phyloP scores from a whole-genome alignment of 2,888 invertebrate genomes.

The Pharmacophagus antenor region DNA sequence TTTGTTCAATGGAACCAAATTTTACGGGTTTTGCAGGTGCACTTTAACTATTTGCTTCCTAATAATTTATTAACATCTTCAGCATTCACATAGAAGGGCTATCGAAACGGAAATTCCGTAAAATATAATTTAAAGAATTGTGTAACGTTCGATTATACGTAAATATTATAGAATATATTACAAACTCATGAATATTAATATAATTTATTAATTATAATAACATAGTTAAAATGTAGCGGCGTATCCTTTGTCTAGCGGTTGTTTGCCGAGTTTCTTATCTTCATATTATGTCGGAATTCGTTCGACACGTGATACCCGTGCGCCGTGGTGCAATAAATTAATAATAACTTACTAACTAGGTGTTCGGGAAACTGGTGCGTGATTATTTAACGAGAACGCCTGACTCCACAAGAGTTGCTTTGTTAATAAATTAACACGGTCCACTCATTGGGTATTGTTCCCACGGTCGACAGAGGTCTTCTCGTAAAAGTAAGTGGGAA shows the following conservation, averaged over 20 bases:
- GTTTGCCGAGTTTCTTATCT: slow-evolving; percentile 14
- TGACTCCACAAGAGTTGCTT: slow-evolving; percentile 48
- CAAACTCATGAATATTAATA: background rate
- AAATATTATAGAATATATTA: too few species aligned
- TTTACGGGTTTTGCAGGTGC: too few species aligned
- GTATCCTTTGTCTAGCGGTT: slow-evolving; percentile 9
- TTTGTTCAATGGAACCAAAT: too few species aligned
- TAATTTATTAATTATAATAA: slow-evolving; percentile 2
- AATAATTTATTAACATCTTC: too few species aligned
- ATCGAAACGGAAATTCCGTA: too few species aligned
- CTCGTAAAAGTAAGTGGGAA: slow-evolving; percentile 24
- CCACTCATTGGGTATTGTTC: slow-evolving; percentile 41
- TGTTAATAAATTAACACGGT: slow-evolving; percentile 66
- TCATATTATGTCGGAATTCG: slow-evolving; percentile 21
- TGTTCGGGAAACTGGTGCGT: slow-evolving; percentile 56
- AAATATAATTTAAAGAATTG: too few species aligned
- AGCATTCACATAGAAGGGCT: too few species aligned
- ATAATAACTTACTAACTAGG: slow-evolving; percentile 58
- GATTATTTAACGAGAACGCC: slow-evolving; percentile 48
- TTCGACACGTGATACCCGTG: slow-evolving; percentile 8
- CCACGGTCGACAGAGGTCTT: slow-evolving; percentile 39
- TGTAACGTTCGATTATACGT: too few species aligned
- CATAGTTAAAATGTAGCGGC: slow-evolving; percentile 11
- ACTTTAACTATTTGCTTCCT: too few species aligned
- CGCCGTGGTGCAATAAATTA: slow-evolving; percentile 53